Evolutionary conservation across 2,888 invertebrate genomes (phyloP), one percentile per base, ranked within the genome.

Genomic region (Torymus texanus): DNA sequence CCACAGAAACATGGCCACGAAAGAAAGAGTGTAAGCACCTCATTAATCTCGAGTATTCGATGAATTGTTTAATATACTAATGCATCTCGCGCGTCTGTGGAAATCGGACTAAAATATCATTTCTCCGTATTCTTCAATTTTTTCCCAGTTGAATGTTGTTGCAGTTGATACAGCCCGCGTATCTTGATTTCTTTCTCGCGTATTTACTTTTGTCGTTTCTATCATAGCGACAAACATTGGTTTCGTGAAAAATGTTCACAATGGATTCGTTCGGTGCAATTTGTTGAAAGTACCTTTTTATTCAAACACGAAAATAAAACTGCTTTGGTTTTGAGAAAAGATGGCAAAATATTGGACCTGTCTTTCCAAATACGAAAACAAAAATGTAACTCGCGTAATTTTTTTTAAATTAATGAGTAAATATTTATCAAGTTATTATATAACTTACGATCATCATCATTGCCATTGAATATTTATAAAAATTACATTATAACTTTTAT

Each of bases 41-140:
- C 53, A 61, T 62, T 76, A 62, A 70, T 16, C 41, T 14, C 55
- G 50, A 72, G 53, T 51, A 21, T 75, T 78, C 72, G 72, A 78
- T 81, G 75, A 78, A 29, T 72, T 67, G 50, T 78, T 78, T 81
- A 78, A 81, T 81, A 81, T 72, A 75, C 81, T 78, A 81, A 81
- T 81, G 81, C 72, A 78, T 62, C 78, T 62, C 67, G 53, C 59
- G 24, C 67, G 29, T 41, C 8, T 5, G 8, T 41, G 41, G 8
- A 41, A 41, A 41, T 41, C 41, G 8, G 41, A 41, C 55, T 51
- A 63, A 72, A 81, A 81, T 67, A 59, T 71, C 61, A 68, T 53
- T 51, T 2, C 24, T 62, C 1, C 24, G 13, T 24, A 14, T 59
- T 8, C 13, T 10, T 24, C 10, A 8, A 55, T 18, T 62, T 74